These are phyloP conservation scores for Anhinga rufa DNA, from an alignment of 2,113 vertebrate species.

Conservation along the genomic window DNA sequence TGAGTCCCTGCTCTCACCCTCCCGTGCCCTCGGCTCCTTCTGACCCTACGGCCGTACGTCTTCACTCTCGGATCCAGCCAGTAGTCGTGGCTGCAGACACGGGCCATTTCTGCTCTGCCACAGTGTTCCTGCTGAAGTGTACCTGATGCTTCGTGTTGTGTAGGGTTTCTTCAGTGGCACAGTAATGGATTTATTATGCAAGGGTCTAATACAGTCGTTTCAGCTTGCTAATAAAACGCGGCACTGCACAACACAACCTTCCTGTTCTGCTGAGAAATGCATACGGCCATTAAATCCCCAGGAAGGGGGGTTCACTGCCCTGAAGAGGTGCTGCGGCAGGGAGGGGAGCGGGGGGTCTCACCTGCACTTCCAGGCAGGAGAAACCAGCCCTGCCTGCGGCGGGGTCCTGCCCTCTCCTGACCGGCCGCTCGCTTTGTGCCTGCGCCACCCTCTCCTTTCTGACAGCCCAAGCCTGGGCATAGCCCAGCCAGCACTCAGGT, in stretches of 20 bases:
- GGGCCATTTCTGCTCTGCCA: not conserved
- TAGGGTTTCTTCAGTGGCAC: not conserved
- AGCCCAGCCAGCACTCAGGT: too few species aligned
- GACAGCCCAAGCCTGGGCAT: not conserved
- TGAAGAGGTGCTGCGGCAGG: not conserved
- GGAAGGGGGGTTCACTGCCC: not conserved
- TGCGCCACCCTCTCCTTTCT: not conserved
- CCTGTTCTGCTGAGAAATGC: not conserved
- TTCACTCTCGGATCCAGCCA: not conserved
- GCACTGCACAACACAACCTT: not conserved
- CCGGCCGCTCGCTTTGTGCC: accelerated
- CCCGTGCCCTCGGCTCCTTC: not conserved
- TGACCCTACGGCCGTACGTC: not conserved
- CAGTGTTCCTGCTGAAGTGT: not conserved
- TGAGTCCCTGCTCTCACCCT: accelerated
- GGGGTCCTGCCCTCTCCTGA: not conserved
- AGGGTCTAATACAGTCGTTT: too few species aligned
- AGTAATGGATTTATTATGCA: not conserved
- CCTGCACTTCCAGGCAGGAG: not conserved
- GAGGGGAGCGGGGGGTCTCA: not conserved
- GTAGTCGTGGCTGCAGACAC: not conserved
- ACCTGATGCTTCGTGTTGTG: not conserved
- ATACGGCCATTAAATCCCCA: not conserved
- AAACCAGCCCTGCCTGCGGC: not conserved
- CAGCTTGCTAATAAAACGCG: not conserved